Conservation (phyloP, 1,140 invertebrate species). For the Babylonia areolata region DNA sequence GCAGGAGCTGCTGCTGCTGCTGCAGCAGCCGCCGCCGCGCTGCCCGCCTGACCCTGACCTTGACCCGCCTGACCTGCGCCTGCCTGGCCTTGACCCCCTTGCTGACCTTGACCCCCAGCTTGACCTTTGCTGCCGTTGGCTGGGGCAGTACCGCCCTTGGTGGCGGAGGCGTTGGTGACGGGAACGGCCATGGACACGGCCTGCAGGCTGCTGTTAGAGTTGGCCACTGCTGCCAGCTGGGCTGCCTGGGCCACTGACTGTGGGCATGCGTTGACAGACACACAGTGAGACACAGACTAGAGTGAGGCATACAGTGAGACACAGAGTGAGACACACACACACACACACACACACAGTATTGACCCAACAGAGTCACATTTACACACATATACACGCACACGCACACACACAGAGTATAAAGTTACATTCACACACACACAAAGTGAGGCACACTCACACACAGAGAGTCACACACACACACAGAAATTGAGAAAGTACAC, state of each 20-base stretch:
- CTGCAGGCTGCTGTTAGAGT: slow-evolving; percentile 28
- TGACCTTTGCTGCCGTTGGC: slow-evolving; percentile 44
- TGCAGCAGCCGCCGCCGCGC: slow-evolving; percentile 28
- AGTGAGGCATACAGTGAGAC: neutral
- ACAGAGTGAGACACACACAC: neutral
- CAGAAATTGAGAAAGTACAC: too few relatives aligned
- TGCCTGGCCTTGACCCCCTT: slow-evolving; percentile 43
- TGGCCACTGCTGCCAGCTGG: slow-evolving; percentile 28
- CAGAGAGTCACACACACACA: too few relatives aligned
- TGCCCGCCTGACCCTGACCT: slow-evolving; percentile 30
- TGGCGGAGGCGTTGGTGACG: slow-evolving; percentile 34
- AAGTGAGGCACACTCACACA: too few relatives aligned
- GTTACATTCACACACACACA: too few relatives aligned
- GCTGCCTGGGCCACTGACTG: slow-evolving; percentile 6
- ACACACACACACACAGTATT: too few relatives aligned
- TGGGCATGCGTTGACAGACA: neutral
- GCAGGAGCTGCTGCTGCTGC: slow-evolving; percentile 36
- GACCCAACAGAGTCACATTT: too few relatives aligned
- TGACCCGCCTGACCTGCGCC: slow-evolving; percentile 46
- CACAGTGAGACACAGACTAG: neutral
- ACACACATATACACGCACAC: too few relatives aligned
- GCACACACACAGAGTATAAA: too few relatives aligned
- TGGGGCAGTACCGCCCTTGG: slow-evolving; percentile 18
- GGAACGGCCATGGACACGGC: slow-evolving; percentile 44
- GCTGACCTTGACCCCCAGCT: slow-evolving; percentile 23